A percentile compares a stretch with the other conserved stretches of the same genome.
Conservation (phyloP, 2,113 vertebrate genomes). For the Rutilus rutilus region DNA sequence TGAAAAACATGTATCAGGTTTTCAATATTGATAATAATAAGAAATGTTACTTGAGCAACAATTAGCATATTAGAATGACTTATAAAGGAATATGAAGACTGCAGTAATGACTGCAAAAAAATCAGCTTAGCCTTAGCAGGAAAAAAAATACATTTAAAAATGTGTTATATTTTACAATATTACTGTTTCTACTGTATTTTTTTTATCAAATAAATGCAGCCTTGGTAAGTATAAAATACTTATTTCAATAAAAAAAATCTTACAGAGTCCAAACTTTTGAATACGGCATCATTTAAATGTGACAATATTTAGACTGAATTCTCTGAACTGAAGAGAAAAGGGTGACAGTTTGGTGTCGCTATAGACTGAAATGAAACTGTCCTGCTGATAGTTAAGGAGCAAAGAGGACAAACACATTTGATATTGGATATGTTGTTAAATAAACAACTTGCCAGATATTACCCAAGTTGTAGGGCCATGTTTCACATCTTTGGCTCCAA, state of each 20-base stretch:
- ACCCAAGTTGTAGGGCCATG: background rate
- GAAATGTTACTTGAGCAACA: no score
- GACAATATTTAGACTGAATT: background rate
- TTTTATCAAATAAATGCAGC: background rate
- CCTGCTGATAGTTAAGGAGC: background rate
- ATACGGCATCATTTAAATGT: background rate
- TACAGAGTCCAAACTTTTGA: background rate
- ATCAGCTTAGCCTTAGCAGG: background rate
- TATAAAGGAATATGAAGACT: no score
- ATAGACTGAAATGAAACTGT: background rate
- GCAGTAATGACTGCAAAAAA: background rate
- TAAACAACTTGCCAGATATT: background rate
- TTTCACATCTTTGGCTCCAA: slow-evolving; percentile 8
- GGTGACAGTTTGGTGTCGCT: background rate
- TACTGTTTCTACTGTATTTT: background rate
- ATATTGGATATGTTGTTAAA: slow-evolving; percentile 6
- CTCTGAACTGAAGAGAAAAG: background rate
- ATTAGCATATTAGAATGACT: no score
- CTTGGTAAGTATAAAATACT: background rate
- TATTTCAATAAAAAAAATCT: background rate
- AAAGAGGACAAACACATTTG: background rate
- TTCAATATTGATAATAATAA: no score
- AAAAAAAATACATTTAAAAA: background rate
- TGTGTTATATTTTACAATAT: no score
- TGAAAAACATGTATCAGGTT: no score